Evolutionary conservation across 2,888 invertebrate genomes (phyloP), one percentile per base, ranked within the genome.

Genomic region (Autographa pulchrina): DNA sequence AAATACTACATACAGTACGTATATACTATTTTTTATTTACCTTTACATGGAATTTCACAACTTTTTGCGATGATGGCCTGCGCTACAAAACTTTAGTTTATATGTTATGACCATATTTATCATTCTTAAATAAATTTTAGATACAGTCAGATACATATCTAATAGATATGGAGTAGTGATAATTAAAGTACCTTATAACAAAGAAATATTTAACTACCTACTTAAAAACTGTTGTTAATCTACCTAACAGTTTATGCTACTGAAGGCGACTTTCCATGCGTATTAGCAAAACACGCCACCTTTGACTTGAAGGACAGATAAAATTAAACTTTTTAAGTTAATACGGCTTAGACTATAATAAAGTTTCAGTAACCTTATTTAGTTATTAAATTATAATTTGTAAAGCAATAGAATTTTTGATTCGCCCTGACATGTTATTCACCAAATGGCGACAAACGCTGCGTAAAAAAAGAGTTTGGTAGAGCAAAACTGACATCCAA

Each of bases 271-370:
- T n/a, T 48, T 48, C 7, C 48, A 48, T 48, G 48, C 48, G 48
- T 48, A 48, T 16, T n/a, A n/a, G n/a, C 48, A 5, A 48, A 48
- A 48, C 48, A 48, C n/a, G 48, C 48, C 48, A 48, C 48, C 48
- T 48, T 48, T n/a, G n/a, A 48, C 48, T 48, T 48, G 48, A 48
- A 48, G 48, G 48, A 48, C 48, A 48, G 48, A 48, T 48, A 48
- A 48, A 48, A 48, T 48, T 48, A 48, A 48, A 0, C 48, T 48
- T 16, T 48, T 48, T 48, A 48, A 48, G 48, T 48, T 7, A 43
- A 3, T 14, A 43, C 16, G 14, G 2, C 3, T 43, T 43, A 13
- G 11, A 14, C 0, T 41, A 13, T 41, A 41, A 8, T 6, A 35
- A 35, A 35, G 6, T 35, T 35, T 2, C 8, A 0, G 35, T 8